These are phyloP conservation scores for Anolis sagrei DNA, from an alignment of 2,113 vertebrate genomes.

Conservation along the genomic window DNA sequence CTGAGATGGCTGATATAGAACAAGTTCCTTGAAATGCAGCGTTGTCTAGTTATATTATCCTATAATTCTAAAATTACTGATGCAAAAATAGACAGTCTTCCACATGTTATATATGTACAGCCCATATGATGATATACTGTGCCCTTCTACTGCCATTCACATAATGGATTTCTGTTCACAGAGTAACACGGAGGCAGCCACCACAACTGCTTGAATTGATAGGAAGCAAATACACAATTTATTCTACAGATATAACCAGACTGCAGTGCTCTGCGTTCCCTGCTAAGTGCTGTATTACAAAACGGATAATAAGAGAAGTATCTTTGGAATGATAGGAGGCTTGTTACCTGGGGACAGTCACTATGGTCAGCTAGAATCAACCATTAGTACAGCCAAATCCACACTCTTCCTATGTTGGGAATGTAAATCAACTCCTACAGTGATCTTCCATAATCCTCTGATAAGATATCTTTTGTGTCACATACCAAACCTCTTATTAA, in stretches of 20 bases:
- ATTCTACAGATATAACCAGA: background rate
- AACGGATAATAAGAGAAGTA: background rate
- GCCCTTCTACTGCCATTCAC: slow-evolving; percentile 30
- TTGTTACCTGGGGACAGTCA: background rate
- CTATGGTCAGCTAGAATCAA: background rate
- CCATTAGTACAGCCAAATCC: background rate
- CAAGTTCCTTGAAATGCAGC: slow-evolving; percentile 21
- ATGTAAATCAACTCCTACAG: background rate
- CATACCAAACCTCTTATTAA: background rate
- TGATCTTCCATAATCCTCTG: no score
- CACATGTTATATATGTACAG: slow-evolving; percentile 40
- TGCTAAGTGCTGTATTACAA: slow-evolving; percentile 18
- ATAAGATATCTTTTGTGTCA: background rate
- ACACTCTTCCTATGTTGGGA: background rate
- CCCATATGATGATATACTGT: slow-evolving; percentile 37
- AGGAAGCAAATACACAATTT: slow-evolving; percentile 28
- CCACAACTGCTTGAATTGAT: slow-evolving; percentile 13
- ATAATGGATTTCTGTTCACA: slow-evolving; percentile 17
- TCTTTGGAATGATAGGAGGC: background rate
- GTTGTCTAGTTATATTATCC: slow-evolving; percentile 4
- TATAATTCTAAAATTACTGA: slow-evolving; percentile 29
- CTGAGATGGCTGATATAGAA: background rate
- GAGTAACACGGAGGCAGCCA: slow-evolving; percentile 2
- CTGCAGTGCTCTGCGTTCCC: background rate
- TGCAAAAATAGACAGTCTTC: slow-evolving; percentile 37